A percentile compares a stretch with the other conserved stretches of the same genome.
These are phyloP conservation scores for Aplysina aerophoba DNA, from an alignment of 37 sponge, comb jelly and placozoan species.

Conservation along the genomic window DNA sequence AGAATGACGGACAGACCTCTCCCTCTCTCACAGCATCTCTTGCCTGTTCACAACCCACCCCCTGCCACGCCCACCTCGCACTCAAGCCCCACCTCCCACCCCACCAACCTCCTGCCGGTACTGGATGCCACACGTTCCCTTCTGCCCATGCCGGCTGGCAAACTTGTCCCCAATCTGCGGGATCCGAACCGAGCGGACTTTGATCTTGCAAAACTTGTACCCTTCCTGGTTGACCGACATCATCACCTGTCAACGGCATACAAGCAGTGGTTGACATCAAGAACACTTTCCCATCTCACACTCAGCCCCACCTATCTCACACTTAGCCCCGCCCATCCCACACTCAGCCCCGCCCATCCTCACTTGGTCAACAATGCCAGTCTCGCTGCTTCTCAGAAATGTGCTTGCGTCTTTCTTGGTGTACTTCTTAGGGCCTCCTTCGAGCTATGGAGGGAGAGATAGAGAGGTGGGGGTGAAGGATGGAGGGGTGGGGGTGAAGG, in stretches of 20 bases:
- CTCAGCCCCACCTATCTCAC: too few species aligned
- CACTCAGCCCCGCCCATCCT: constrained; percentile 35
- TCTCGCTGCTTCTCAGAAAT: constrained; percentile 91
- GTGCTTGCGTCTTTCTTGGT: constrained; percentile 96
- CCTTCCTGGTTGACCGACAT: constrained; percentile 97
- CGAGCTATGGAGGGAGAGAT: constrained; percentile 46
- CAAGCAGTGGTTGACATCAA: too few species aligned
- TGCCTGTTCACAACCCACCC: not conserved
- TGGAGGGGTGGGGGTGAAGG: too few species aligned
- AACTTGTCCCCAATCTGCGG: constrained; percentile 99
- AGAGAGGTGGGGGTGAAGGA: too few species aligned
- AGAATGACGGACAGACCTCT: too few species aligned
- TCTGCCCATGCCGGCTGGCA: constrained; percentile 99
- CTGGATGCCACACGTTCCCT: constrained; percentile 98
- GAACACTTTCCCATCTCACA: too few species aligned
- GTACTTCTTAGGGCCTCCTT: constrained; percentile 82
- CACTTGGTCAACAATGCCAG: constrained; percentile 96
- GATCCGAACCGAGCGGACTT: constrained; percentile 91
- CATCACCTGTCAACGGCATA: constrained; percentile 68
- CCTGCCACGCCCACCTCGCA: not conserved
- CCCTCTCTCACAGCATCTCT: not conserved
- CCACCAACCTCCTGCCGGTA: constrained; percentile 92
- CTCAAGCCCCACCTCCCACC: not conserved
- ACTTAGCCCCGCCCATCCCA: not conserved
- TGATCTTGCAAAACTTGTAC: constrained; percentile 98